Conservation (phyloP, 2,888 invertebrate species). For the Strigamia maritima region DNA sequence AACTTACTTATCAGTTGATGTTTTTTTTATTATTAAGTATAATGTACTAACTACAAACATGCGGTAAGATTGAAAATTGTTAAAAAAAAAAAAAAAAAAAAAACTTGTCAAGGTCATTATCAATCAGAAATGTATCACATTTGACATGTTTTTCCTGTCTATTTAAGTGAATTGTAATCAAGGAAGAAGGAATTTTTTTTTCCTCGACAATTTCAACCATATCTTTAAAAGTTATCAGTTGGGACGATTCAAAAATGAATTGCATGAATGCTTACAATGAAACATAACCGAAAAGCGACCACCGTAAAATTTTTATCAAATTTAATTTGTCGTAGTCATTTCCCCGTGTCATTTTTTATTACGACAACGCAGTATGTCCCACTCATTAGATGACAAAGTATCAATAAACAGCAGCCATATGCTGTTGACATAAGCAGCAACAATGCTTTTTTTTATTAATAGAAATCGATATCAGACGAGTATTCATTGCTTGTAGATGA, state of each 20-base stretch:
- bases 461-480: neutral
- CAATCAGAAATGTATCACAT: neutral
- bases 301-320: neutral
- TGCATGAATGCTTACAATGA: conserved; percentile 28
- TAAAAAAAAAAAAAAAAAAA: no score
- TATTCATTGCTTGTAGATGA: conserved; percentile 13
- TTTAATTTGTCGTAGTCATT: neutral
- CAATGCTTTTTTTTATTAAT: neutral
- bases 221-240: neutral
- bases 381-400: neutral
- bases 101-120: neutral
- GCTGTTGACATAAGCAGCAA: neutral
- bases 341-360: neutral
- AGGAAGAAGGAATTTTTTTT: neutral
- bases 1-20: neutral
- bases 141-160: conserved; percentile 13
- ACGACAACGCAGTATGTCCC: neutral
- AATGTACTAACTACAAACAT: no score
- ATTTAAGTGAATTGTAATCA: conserved; percentile 11
- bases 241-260: neutral
- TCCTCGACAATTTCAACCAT: neutral
- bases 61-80: no score
- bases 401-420: neutral
- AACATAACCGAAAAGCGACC: neutral
- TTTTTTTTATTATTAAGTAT: no score